Evolutionary conservation across 2,888 invertebrate species (phyloP).

Genomic region (Drosophila paramelanica): DNA sequence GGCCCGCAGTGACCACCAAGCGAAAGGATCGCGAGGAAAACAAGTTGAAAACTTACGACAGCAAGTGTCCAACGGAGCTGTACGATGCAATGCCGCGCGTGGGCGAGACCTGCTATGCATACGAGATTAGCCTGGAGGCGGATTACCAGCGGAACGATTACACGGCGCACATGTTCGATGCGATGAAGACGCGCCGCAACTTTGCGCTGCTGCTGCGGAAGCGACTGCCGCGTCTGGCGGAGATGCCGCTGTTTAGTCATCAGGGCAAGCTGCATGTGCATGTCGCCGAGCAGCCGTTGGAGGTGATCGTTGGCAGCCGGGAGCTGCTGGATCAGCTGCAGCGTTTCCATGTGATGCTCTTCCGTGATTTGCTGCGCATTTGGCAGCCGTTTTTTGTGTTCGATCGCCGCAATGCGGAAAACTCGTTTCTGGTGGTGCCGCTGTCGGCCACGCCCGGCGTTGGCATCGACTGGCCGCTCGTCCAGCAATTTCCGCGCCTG

Average conservation of each 20-base stretch:
- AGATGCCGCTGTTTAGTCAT: slow-evolving; percentile 91
- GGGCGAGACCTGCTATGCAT: slow-evolving; percentile 85
- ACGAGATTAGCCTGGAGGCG: slow-evolving; percentile 87
- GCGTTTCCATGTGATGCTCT: slow-evolving; percentile 91
- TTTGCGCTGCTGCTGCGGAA: slow-evolving; percentile 89
- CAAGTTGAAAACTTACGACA: slow-evolving; percentile 54
- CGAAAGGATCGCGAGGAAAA: background rate
- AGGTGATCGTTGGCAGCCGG: slow-evolving; percentile 85
- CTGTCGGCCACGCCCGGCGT: slow-evolving; percentile 74
- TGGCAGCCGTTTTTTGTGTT: slow-evolving; percentile 88
- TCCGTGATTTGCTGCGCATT: slow-evolving; percentile 88
- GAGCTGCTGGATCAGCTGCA: slow-evolving; percentile 86
- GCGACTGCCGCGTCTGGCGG: slow-evolving; percentile 87
- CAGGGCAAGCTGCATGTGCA: slow-evolving; percentile 86
- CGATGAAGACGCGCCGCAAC: slow-evolving; percentile 78
- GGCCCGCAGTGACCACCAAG: slow-evolving; percentile 74
- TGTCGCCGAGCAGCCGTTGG: slow-evolving; percentile 86
- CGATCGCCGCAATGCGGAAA: slow-evolving; percentile 86
- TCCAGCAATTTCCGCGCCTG: slow-evolving; percentile 86
- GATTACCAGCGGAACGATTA: slow-evolving; percentile 86
- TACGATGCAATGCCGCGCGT: slow-evolving; percentile 66
- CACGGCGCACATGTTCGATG: slow-evolving; percentile 81
- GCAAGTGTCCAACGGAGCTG: slow-evolving; percentile 69
- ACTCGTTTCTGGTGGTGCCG: slow-evolving; percentile 87
- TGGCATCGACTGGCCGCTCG: slow-evolving; percentile 88